These are phyloP conservation scores for Nephila pilipes DNA, from an alignment of 1,140 invertebrate species.

Conservation along the genomic window DNA sequence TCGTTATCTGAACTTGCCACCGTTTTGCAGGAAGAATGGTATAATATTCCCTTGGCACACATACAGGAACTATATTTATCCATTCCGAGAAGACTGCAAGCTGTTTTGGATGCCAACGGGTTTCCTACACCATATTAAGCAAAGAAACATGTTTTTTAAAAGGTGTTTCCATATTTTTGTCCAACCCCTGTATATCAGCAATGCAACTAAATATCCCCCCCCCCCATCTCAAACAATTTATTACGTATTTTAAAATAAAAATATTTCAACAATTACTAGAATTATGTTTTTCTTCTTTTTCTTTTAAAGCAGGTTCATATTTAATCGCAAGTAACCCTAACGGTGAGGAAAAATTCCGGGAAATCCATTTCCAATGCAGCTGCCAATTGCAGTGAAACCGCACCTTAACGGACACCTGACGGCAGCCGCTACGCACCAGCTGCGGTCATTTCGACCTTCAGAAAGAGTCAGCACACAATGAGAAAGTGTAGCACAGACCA, in stretches of 20 bases:
- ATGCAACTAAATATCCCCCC: too few relatives aligned
- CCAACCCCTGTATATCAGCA: too few relatives aligned
- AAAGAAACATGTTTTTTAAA: too few relatives aligned
- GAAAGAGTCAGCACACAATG: neutral
- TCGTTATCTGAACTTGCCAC: too few relatives aligned
- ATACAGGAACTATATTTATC: too few relatives aligned
- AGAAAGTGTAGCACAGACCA: conserved; percentile 12
- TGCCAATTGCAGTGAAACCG: conserved; percentile 3
- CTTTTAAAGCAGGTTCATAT: neutral
- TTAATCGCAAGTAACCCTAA: neutral
- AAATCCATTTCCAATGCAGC: neutral
- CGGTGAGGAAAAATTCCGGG: neutral
- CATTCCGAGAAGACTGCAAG: too few relatives aligned
- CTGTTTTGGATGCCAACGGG: too few relatives aligned
- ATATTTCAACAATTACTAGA: neutral
- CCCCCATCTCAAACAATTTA: too few relatives aligned
- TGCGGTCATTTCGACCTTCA: conserved; percentile 60
- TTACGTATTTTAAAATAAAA: neutral
- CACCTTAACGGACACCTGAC: conserved; percentile 52
- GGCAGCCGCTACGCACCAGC: conserved; percentile 30
- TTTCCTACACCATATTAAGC: too few relatives aligned
- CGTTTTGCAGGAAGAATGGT: too few relatives aligned
- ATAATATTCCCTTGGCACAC: too few relatives aligned
- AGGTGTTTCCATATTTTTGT: too few relatives aligned
- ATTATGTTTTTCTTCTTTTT: neutral